Base-by-base conservation (phyloP, 2,113 vertebrate genomes). In the Tringa solitaria region DNA sequence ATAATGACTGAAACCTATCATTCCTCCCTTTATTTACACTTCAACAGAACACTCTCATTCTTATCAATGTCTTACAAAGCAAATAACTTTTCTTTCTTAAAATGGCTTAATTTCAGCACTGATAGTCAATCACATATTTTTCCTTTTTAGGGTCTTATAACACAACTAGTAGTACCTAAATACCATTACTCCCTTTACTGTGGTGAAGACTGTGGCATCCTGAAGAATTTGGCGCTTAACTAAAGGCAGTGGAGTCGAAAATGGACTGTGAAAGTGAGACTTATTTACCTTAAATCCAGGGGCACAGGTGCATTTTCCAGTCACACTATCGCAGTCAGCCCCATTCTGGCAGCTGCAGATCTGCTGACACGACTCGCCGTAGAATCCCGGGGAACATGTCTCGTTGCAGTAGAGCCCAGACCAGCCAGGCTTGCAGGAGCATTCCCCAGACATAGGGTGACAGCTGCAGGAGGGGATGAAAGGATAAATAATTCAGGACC, bases 371-470 rank as follows among this genome's bases (percentile, higher is more conserved):
- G 98, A 98, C 96, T 99, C 93, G 15, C 99, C 99, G 0, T 98
- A 99, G 97, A 99, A 99, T 41, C 99, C 99, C 0, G 99, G 99
- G 21, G 99, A 97, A 88, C 99, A 99, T 0, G 99, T 99, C 97
- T 99, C 99, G 3, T 99, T 99, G 97, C 99, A 99, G 98, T 99
- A 99, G 39, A 99, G 99, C 43, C 99, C 99, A 15, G 99, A 99
- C 99, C 99, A 99, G 84, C 99, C 99, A 0, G 98, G 97, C 93
- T 97, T 98, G 97, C 99, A 99, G 59, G 98, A 97, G 89, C 99
- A 99, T 96, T 99, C 99, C 41, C 99, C 99, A 95, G 99, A 99
- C 98, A 99, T 99, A 27, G 99, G 99, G 94, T 99, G 99, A 98
- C 99, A 99, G 98, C 99, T 99, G 98, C 91, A 87, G 70, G 79